These are phyloP conservation scores for Cremastinae sp. DNA, from an alignment of 2,888 invertebrate species.

Conservation along the genomic window DNA sequence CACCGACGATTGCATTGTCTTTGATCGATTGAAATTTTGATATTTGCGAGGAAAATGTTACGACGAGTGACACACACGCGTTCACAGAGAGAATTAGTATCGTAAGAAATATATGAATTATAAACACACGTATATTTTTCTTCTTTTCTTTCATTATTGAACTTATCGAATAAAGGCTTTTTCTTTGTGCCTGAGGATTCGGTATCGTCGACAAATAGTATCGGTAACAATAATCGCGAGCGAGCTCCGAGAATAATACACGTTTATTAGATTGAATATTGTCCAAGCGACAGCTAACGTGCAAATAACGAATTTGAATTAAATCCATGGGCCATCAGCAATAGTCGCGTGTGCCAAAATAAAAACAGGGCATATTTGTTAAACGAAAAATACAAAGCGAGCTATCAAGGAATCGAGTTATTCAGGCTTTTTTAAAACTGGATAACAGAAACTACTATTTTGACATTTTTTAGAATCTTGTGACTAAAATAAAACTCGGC, in stretches of 20 bases:
- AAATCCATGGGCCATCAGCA: conserved; percentile 36
- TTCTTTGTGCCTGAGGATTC: conserved; percentile 39
- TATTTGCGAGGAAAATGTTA: conserved; percentile 58
- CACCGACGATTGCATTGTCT: conserved; percentile 57
- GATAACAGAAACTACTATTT: too few species aligned
- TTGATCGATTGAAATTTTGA: conserved; percentile 70
- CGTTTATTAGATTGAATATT: conserved; percentile 46
- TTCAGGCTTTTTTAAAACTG: too few species aligned
- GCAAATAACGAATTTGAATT: conserved; percentile 17
- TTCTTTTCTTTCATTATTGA: conserved; percentile 12
- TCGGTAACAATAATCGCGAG: conserved; percentile 39
- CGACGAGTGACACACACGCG: conserved; percentile 38
- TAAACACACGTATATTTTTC: conserved; percentile 3
- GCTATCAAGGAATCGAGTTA: not conserved
- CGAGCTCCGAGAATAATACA: conserved; percentile 17
- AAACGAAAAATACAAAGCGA: not conserved
- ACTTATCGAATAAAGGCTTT: conserved; percentile 20
- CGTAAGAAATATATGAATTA: not conserved
- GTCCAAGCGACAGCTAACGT: conserved; percentile 23
- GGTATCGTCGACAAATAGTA: conserved; percentile 40
- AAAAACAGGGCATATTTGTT: conserved; percentile 8
- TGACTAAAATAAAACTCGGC: conserved; percentile 19
- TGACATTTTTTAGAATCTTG: not conserved
- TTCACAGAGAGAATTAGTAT: conserved; percentile 50
- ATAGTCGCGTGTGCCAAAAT: conserved; percentile 51